These are phyloP conservation scores for Semotilus atromaculatus DNA, from an alignment of 2,797 vertebrate genomes.

Conservation along the genomic window DNA sequence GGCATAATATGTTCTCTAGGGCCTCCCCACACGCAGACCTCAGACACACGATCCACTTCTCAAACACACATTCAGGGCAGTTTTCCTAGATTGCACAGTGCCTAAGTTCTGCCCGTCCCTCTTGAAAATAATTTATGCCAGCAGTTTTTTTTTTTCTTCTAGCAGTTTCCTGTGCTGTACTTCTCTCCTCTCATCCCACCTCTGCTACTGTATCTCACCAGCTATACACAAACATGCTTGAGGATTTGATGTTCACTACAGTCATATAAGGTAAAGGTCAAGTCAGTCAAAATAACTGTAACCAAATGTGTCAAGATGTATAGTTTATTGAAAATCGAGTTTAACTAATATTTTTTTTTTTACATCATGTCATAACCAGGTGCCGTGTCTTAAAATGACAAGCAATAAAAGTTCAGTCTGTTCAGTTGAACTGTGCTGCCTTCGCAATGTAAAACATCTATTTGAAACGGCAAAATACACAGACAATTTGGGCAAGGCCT, in stretches of 20 bases:
- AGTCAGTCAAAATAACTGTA: not conserved
- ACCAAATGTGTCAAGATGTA: not conserved
- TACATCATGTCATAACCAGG: not conserved
- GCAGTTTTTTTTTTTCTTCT: not conserved
- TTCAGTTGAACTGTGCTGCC: not conserved
- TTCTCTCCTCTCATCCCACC: not conserved
- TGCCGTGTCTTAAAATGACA: not conserved
- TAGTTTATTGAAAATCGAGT: not conserved
- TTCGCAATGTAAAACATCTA: not conserved
- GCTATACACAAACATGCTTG: not conserved
- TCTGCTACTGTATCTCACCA: not conserved
- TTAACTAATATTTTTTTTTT: not conserved
- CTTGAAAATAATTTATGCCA: slow-evolving; percentile 1
- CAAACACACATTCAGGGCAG: not conserved
- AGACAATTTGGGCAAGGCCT: not conserved
- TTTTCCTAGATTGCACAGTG: not conserved
- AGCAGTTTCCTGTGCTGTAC: not conserved
- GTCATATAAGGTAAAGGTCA: not conserved
- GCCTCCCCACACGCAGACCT: not conserved
- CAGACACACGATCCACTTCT: slow-evolving; percentile 6
- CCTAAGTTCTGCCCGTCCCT: not conserved
- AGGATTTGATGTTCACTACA: not conserved
- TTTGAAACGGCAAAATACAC: not conserved
- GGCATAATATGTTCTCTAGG: not conserved
- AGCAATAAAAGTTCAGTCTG: not conserved